These are phyloP conservation scores for Macroramphosus scolopax DNA, from an alignment of 2,797 vertebrate genomes.

Conservation along the genomic window DNA sequence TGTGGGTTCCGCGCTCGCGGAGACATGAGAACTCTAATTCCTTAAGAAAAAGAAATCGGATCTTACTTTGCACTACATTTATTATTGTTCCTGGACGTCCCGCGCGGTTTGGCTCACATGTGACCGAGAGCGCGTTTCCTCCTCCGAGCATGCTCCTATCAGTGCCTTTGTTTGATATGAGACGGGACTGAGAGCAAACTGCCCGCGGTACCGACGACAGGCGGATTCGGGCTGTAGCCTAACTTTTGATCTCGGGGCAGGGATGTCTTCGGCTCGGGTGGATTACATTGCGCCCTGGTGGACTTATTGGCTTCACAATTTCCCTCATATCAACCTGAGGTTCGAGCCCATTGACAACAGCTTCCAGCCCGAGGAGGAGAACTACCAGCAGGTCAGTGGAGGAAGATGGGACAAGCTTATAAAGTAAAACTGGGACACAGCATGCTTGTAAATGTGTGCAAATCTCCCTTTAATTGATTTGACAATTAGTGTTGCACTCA, in stretches of 20 bases:
- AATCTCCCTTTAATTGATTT: too few relatives aligned
- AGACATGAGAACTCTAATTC: conserved; percentile 30
- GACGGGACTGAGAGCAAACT: conserved; percentile 49
- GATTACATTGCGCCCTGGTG: conserved; percentile 89
- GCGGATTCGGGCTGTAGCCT: conserved; percentile 39
- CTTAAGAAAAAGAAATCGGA: background rate
- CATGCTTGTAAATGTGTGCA: background rate
- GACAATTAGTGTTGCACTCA: too few relatives aligned
- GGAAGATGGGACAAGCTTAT: background rate
- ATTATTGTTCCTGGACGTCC: conserved; percentile 11
- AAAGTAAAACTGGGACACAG: background rate
- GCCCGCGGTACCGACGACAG: conserved; percentile 19
- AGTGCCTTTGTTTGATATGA: conserved; percentile 71
- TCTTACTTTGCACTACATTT: background rate
- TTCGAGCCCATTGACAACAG: conserved; percentile 79
- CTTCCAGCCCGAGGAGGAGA: conserved; percentile 82
- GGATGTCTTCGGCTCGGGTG: conserved; percentile 79
- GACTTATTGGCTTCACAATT: conserved; percentile 89
- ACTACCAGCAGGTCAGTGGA: conserved; percentile 88
- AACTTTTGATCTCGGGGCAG: conserved; percentile 52
- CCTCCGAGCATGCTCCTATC: conserved; percentile 33
- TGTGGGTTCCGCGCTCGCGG: conserved; percentile 20
- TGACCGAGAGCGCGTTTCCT: conserved; percentile 4
- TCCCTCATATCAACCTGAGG: conserved; percentile 84
- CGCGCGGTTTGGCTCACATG: conserved; percentile 9